Evolutionary conservation across 2,113 vertebrate species (phyloP).

Genomic region (Tychaedon coryphoeus): DNA sequence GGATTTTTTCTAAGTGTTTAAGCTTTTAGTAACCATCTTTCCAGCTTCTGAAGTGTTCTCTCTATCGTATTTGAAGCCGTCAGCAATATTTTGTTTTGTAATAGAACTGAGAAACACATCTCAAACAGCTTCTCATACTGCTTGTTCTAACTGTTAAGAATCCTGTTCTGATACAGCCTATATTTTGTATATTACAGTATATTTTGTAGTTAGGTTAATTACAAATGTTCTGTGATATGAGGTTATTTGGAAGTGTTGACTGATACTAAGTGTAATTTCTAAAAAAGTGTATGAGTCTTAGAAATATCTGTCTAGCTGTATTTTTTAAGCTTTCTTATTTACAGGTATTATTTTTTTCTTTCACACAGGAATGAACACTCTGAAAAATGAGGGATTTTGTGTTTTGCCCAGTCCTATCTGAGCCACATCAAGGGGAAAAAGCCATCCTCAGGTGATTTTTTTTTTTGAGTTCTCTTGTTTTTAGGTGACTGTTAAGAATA

Average conservation of each 20-base stretch:
- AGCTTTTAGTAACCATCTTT: not conserved
- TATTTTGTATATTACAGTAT: not conserved
- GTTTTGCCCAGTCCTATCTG: not conserved
- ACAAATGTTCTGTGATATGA: not conserved
- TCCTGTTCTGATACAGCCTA: not conserved
- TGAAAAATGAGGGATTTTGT: not conserved
- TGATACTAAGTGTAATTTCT: not conserved
- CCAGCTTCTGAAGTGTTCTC: not conserved
- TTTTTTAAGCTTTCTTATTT: not conserved
- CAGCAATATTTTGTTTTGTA: not conserved
- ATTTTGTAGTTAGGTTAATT: not conserved
- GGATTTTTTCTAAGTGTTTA: not conserved
- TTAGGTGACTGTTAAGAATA: constrained; percentile 14
- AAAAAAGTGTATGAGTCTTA: not conserved
- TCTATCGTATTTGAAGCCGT: not conserved
- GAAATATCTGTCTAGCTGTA: not conserved
- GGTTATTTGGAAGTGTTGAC: not conserved
- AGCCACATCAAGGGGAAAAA: not conserved
- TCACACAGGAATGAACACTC: not conserved
- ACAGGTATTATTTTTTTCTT: not conserved
- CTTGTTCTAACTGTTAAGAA: not conserved
- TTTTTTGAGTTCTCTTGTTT: constrained; percentile 5
- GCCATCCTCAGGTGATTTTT: constrained; percentile 29
- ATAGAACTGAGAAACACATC: not conserved
- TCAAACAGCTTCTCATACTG: not conserved